Evolutionary conservation across 2,113 vertebrate genomes (phyloP).

Genomic region (Scatophagus argus): DNA sequence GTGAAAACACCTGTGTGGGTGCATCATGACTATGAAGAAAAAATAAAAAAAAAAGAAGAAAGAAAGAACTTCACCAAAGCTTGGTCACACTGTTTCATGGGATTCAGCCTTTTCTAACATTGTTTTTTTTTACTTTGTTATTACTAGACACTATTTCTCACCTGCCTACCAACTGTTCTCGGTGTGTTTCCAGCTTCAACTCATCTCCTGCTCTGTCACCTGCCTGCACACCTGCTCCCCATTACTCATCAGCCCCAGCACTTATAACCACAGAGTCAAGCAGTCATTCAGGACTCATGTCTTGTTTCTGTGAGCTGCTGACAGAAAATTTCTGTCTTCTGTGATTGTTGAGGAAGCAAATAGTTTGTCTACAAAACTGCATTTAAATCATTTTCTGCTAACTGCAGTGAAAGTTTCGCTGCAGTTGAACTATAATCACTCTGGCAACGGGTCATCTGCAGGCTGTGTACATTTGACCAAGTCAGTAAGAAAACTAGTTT

Average conservation of each 20-base stretch:
- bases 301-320: background rate
- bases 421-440: constrained; percentile 6
- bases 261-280: constrained; percentile 4
- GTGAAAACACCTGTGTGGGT: constrained; percentile 35
- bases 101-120: constrained; percentile 24
- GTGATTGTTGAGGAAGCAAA: background rate
- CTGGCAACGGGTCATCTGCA: constrained; percentile 1
- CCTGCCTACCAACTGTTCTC: constrained; percentile 23
- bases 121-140: background rate
- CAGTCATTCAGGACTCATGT: background rate
- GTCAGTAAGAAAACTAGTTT: constrained; percentile 1
- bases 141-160: constrained; percentile 35
- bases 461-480: constrained; percentile 1
- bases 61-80: constrained; percentile 1
- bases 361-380: background rate
- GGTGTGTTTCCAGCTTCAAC: background rate
- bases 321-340: background rate
- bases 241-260: constrained; percentile 27
- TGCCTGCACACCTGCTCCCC: constrained; percentile 50
- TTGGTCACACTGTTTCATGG: constrained; percentile 3
- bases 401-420: background rate
- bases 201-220: constrained; percentile 38
- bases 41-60: background rate
- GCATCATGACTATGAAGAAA: background rate
- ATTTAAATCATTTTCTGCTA: background rate